Evolutionary conservation across 1,140 invertebrate genomes (phyloP).

Genomic region (Globodera ellingtonae): DNA sequence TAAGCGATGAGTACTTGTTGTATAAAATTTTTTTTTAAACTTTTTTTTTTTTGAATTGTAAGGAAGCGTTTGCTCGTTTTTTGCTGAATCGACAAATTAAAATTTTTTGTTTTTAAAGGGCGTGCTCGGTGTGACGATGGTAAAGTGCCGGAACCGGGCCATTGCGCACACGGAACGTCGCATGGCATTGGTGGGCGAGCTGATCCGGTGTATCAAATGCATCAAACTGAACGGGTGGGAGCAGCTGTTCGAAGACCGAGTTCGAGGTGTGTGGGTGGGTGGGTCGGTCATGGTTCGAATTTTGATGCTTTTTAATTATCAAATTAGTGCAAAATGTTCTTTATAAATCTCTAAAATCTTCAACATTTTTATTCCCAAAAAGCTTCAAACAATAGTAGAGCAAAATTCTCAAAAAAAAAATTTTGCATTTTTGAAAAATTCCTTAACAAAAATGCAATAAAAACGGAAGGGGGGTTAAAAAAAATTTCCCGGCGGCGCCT

Average conservation of each 20-base stretch:
- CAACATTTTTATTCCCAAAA: too few relatives aligned
- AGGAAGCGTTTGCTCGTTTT: too few relatives aligned
- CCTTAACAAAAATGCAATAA: too few relatives aligned
- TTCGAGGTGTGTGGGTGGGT: slow-evolving; percentile 66
- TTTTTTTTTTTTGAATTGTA: slow-evolving; percentile 59
- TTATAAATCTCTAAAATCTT: too few relatives aligned
- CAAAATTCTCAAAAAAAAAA: too few relatives aligned
- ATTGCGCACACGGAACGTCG: slow-evolving; percentile 65
- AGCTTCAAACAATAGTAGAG: too few relatives aligned
- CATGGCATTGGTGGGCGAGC: slow-evolving; percentile 70
- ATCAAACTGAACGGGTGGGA: slow-evolving; percentile 92
- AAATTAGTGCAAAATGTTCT: too few relatives aligned
- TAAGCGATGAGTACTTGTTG: too few relatives aligned
- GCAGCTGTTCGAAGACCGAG: slow-evolving; percentile 73
- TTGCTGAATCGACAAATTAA: neutral
- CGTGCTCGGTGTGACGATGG: slow-evolving; percentile 66
- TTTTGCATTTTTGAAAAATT: too few relatives aligned
- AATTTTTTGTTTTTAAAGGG: slow-evolving; percentile 64
- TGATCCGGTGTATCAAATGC: slow-evolving; percentile 72
- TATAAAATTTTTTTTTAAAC: slow-evolving; percentile 5
- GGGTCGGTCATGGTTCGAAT: neutral
- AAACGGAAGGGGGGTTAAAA: too few relatives aligned
- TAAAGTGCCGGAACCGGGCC: slow-evolving; percentile 66
- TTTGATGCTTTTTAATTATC: too few relatives aligned
- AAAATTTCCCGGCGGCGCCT: too few relatives aligned